Base-by-base conservation (phyloP, 2,797 vertebrate genomes). In the Harpagifer antarcticus region DNA sequence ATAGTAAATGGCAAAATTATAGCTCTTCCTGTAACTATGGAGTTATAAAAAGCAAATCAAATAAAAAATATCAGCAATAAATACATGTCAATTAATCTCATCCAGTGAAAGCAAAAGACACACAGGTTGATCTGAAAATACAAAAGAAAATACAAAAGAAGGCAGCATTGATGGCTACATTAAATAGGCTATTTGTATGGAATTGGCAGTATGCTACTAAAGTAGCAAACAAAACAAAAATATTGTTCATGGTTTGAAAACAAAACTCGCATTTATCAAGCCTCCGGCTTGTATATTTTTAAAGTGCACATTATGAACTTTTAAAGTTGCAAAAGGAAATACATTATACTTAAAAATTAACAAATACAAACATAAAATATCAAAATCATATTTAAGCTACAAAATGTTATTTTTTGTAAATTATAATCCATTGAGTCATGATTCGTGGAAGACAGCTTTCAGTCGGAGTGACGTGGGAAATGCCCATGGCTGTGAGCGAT, bases 251-350 rank as follows among this genome's bases (percentile, higher is more conserved):
- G 80, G 82, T 91, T 72, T 86, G 63, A 82, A 85, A 90, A 86
- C 78, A 83, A 86, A 83, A 79, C 48, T 76, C 66, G 64, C 63
- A 86, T 81, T 86, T 78, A 43, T 79, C 88, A 91, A 94, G 93
- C 95, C 93, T 93, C 90, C 93, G 91, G 94, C 94, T 93, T 77
- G 78, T 82, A 52, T 73, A 60, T 72, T 90, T 88, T 96, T 91
- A 97, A 97, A 97, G 96, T 96, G 97, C 96, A 94, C 92, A 86
- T 93, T 81, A 90, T 92, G 91, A 95, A 95, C 94, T 95, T 96
- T 94, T 86, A 74, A 96, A 95, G 94, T 96, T 87, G 90, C 91
- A 92, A 88, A 89, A 91, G 71, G 78, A 87, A 85, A 90, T 82
- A 82, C 78, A 89, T 83, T 79, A 83, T 60, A 31, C 44, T 80